phyloP scores from a whole-genome alignment of 2,888 invertebrate species.

The Trichogramma evanescens region DNA sequence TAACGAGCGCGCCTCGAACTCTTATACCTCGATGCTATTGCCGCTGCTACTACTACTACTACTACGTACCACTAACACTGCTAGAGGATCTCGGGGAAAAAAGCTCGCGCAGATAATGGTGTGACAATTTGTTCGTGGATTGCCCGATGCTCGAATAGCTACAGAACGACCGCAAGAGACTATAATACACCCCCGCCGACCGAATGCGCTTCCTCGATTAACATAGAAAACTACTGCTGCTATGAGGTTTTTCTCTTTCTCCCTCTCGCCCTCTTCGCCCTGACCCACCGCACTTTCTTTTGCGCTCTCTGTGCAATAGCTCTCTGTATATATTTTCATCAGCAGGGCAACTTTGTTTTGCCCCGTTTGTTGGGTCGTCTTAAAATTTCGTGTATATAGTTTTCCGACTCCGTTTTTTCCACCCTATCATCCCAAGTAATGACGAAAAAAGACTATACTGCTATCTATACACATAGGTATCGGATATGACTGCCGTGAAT shows the following conservation, averaged over 20 bases:
- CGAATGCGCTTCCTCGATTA: conserved; percentile 9
- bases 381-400: too few species aligned
- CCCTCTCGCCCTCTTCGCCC: not conserved
- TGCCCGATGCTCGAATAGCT: not conserved
- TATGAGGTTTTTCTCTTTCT: not conserved
- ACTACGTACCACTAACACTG: too few species aligned
- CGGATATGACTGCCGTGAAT: too few species aligned
- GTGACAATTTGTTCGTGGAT: conserved; percentile 17
- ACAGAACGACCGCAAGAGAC: not conserved
- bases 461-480: too few species aligned
- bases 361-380: not conserved
- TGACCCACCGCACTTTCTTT: not conserved
- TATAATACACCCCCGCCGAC: not conserved
- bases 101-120: conserved; percentile 2
- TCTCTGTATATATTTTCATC: not conserved
- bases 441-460: too few species aligned
- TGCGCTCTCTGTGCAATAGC: not conserved
- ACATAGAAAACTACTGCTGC: not conserved
- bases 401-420: too few species aligned
- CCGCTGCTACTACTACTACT: too few species aligned
- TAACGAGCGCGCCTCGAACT: not conserved
- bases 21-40: too few species aligned
- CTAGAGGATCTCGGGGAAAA: not conserved
- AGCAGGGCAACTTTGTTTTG: not conserved
- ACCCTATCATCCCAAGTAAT: too few species aligned